Evolutionary conservation across 2,888 invertebrate genomes (phyloP).

Genomic region (Brachyptera risi): DNA sequence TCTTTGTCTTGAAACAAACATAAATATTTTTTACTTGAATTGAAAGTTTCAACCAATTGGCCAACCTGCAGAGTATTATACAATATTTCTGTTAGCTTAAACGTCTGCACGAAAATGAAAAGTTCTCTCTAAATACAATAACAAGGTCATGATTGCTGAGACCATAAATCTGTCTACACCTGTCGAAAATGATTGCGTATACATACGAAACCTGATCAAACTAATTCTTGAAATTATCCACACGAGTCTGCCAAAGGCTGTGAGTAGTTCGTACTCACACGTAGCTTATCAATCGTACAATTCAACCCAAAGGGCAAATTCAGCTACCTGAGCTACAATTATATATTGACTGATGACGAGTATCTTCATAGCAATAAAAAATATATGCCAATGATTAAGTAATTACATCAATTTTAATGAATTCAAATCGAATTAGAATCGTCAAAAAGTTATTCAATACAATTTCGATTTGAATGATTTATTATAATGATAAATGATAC

Average conservation of each 20-base stretch:
- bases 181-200: neutral
- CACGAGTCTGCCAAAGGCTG: neutral
- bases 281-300: too few relatives aligned
- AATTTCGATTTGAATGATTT: neutral
- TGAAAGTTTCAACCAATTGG: neutral
- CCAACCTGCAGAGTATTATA: neutral
- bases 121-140: neutral
- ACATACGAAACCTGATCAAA: neutral
- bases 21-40: too few relatives aligned
- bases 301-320: too few relatives aligned
- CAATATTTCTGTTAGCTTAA: neutral
- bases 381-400: slow-evolving; percentile 18
- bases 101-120: neutral
- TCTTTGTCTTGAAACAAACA: too few relatives aligned
- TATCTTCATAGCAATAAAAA: neutral
- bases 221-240: neutral
- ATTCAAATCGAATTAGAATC: neutral
- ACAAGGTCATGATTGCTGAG: neutral
- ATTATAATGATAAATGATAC: slow-evolving; percentile 10
- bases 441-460: slow-evolving; percentile 3
- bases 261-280: too few relatives aligned
- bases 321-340: too few relatives aligned
- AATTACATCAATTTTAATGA: slow-evolving; percentile 16
- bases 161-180: neutral
- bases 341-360: too few relatives aligned